Percentiles rank a stretch among this genome's conserved stretches.
Conservation (phyloP, 35 echinoderm and acorn worm species). For the Apostichopus californicus region DNA sequence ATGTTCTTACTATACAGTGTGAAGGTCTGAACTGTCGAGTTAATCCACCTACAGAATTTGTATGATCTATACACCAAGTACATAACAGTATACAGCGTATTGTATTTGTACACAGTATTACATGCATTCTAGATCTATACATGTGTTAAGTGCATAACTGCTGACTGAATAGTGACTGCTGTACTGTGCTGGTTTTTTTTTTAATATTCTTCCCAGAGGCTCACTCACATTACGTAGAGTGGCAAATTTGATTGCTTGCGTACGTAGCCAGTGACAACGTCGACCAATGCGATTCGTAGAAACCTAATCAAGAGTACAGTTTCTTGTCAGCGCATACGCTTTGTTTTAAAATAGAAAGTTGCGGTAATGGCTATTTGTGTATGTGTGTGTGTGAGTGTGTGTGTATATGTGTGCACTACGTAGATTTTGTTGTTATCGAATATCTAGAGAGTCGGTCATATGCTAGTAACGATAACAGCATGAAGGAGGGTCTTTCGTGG, state of each 20-base stretch:
- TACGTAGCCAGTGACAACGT: conserved; percentile 31
- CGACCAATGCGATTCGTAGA: conserved; percentile 25
- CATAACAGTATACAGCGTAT: too few species aligned
- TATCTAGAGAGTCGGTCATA: background rate
- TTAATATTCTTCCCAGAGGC: conserved; percentile 49
- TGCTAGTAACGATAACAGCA: background rate
- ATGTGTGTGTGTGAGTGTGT: background rate
- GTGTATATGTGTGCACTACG: background rate
- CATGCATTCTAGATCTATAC: too few species aligned
- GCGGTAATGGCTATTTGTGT: conserved; percentile 44
- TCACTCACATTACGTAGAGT: conserved; percentile 41
- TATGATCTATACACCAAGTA: too few species aligned
- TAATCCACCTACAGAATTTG: too few species aligned
- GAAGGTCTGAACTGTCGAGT: too few species aligned
- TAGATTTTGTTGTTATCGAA: background rate
- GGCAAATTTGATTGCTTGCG: conserved; percentile 51
- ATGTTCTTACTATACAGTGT: too few species aligned
- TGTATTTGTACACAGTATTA: too few species aligned
- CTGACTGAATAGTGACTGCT: background rate
- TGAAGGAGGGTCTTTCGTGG: background rate
- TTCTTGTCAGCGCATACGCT: conserved; percentile 43
- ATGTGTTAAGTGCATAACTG: background rate
- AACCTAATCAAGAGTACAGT: conserved; percentile 26
- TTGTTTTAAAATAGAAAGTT: conserved; percentile 52
- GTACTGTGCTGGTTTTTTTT: background rate